A percentile compares a stretch with the other conserved stretches of the same genome.
These are phyloP conservation scores for Athripsodes cinereus DNA, from an alignment of 2,888 invertebrate species.

Conservation along the genomic window DNA sequence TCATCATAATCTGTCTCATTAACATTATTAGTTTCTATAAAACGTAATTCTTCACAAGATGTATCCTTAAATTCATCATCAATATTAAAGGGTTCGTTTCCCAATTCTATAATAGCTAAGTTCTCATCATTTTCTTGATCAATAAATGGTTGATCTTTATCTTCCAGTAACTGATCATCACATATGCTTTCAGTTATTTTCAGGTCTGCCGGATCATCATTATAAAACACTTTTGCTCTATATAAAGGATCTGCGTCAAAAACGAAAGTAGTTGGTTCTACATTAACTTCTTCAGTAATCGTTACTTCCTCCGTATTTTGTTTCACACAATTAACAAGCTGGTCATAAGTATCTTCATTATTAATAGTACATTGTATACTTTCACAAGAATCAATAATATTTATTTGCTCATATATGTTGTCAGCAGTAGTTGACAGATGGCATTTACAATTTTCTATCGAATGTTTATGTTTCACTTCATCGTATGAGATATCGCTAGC, in stretches of 20 bases:
- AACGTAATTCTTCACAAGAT: neutral
- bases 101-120: too few species aligned
- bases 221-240: neutral
- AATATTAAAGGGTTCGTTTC: neutral
- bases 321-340: neutral
- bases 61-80: neutral
- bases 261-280: too few species aligned
- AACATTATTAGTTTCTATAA: neutral
- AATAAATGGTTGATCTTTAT: too few species aligned
- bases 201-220: neutral
- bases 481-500: conserved; percentile 12
- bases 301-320: too few species aligned
- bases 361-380: neutral
- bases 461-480: conserved; percentile 10
- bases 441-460: conserved; percentile 12
- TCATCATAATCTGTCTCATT: conserved; percentile 2
- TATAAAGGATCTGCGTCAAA: neutral
- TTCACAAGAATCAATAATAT: neutral
- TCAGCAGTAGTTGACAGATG: neutral
- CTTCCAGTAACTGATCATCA: too few species aligned
- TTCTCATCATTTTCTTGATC: too few species aligned
- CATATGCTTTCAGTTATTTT: neutral
- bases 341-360: neutral
- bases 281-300: too few species aligned
- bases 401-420: conserved; percentile 8